These are phyloP conservation scores for Liodrosophila aerea DNA, from an alignment of 2,888 invertebrate species.

Conservation along the genomic window DNA sequence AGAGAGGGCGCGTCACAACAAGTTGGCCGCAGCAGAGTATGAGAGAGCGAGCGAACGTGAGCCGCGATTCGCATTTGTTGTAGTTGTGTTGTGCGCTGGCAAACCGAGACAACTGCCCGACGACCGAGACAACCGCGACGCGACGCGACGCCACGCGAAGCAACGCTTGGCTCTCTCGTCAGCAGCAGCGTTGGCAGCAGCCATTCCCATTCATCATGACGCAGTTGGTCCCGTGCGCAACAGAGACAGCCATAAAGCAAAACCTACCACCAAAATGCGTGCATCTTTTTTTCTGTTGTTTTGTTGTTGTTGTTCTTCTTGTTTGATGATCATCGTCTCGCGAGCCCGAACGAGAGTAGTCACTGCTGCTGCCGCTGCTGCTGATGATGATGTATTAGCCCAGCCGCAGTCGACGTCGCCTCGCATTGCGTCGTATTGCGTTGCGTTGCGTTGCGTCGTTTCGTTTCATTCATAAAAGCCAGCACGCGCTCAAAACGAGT, in stretches of 20 bases:
- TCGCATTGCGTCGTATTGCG: conserved; percentile 5
- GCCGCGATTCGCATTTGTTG: conserved; percentile 41
- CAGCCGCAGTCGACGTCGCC: conserved; percentile 13
- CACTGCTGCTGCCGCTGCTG: conserved; percentile 8
- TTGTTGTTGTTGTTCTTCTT: too few relatives aligned
- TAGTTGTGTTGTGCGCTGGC: conserved; percentile 32
- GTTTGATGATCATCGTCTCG: conserved; percentile 24
- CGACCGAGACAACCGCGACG: conserved; percentile 21
- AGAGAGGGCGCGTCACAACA: conserved; percentile 61
- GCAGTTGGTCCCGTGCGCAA: conserved; percentile 50
- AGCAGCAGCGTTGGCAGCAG: conserved; percentile 23
- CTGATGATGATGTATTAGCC: conserved; percentile 43
- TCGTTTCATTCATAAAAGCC: conserved; percentile 65
- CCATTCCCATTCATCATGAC: conserved; percentile 59
- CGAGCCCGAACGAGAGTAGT: too few relatives aligned
- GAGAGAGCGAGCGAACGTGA: conserved; percentile 42
- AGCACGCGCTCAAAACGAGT: conserved; percentile 56
- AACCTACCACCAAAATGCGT: conserved; percentile 41
- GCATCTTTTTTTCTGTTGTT: background rate
- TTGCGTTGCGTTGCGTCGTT: conserved; percentile 18
- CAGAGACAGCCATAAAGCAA: conserved; percentile 49
- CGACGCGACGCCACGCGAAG: conserved; percentile 25
- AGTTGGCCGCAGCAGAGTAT: conserved; percentile 26
- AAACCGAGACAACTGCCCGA: conserved; percentile 52
- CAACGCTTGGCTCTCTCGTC: conserved; percentile 8